phyloP scores from a whole-genome alignment of 1,140 invertebrate genomes.

The Brachionus paranguensis region DNA sequence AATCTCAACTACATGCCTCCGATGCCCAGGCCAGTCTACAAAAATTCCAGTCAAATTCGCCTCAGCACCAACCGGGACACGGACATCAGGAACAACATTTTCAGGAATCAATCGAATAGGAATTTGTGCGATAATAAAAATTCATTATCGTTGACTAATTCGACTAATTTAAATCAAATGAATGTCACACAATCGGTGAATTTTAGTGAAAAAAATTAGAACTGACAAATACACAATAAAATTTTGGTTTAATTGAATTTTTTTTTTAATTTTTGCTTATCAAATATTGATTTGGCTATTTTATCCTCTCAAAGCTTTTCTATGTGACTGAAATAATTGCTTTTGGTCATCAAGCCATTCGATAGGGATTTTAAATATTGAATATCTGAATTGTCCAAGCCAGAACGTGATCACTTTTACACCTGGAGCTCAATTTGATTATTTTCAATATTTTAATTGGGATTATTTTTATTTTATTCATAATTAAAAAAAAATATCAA shows the following conservation, averaged over 20 bases:
- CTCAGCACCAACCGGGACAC: neutral
- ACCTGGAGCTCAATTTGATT: too few species aligned
- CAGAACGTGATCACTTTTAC: too few species aligned
- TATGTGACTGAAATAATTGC: too few species aligned
- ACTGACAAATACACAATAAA: neutral
- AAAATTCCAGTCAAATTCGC: neutral
- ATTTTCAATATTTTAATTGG: too few species aligned
- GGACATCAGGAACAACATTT: neutral
- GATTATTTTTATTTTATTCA: too few species aligned
- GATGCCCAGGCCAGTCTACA: conserved; percentile 24
- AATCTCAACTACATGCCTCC: conserved; percentile 32
- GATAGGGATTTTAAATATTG: too few species aligned
- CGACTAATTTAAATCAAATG: conserved; percentile 13
- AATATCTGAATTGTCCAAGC: too few species aligned
- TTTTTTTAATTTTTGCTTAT: neutral
- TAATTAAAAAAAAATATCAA: too few species aligned
- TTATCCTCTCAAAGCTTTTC: neutral
- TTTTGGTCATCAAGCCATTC: too few species aligned
- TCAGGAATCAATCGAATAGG: neutral
- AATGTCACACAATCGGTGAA: conserved; percentile 17
- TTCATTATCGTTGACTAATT: neutral
- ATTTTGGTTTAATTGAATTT: neutral
- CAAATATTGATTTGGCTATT: neutral
- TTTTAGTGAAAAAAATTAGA: conserved; percentile 5
- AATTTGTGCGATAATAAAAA: neutral